Evolutionary conservation across 2,797 vertebrate genomes (phyloP).

Genomic region (Acipenser transmontanus): DNA sequence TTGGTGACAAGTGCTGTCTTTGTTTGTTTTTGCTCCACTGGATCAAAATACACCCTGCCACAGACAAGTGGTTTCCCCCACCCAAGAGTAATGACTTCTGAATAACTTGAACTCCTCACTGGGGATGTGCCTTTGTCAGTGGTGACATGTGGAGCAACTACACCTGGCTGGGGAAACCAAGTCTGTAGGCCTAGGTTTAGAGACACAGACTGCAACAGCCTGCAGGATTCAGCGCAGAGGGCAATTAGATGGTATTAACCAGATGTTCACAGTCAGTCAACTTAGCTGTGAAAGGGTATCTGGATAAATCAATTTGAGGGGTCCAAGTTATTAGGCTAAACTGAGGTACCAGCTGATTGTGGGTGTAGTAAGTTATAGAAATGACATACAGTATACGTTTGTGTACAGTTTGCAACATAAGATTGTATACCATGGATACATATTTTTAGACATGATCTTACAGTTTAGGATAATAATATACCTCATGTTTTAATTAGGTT

Average conservation of each 20-base stretch:
- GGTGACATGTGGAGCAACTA: not conserved
- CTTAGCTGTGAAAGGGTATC: not conserved
- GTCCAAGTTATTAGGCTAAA: no score
- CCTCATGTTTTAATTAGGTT: no score
- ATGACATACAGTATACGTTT: no score
- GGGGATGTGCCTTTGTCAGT: slow-evolving; percentile 2
- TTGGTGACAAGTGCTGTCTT: slow-evolving; percentile 18
- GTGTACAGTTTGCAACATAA: no score
- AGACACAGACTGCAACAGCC: not conserved
- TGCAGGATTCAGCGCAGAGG: not conserved
- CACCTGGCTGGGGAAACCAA: no score
- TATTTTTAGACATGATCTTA: no score
- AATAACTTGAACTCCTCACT: slow-evolving; percentile 3
- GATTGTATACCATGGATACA: no score
- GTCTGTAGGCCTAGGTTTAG: no score
- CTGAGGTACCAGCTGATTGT: no score
- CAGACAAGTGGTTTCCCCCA: slow-evolving; percentile 3
- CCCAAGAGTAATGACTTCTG: slow-evolving; percentile 13
- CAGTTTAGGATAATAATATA: no score
- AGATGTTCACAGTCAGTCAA: not conserved
- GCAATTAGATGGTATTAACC: not conserved
- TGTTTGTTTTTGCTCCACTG: slow-evolving; percentile 21
- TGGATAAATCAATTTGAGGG: no score
- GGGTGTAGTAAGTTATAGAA: no score
- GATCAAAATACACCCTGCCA: slow-evolving; percentile 13